phyloP scores from a whole-genome alignment of 2,797 vertebrate genomes.

The Orientallactaga sibirica region DNA sequence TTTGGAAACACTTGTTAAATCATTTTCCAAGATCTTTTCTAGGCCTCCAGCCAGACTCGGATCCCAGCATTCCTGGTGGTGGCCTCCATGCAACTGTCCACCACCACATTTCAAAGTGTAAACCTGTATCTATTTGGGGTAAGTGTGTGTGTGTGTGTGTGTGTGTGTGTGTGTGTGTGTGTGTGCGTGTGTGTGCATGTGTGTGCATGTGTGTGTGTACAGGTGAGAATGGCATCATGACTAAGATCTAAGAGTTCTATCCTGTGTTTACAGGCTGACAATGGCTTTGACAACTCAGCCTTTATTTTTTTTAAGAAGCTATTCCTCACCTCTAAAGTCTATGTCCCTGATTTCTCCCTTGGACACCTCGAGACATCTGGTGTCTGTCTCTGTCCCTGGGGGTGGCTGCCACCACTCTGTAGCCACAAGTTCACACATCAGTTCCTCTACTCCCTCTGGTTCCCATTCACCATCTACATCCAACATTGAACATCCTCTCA shows the following conservation, averaged over 20 bases:
- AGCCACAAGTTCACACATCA: not conserved
- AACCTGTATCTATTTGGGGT: not conserved
- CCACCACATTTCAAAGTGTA: not conserved
- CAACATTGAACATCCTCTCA: not conserved
- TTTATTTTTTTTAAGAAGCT: not conserved
- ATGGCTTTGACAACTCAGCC: not conserved
- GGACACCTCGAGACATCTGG: not conserved
- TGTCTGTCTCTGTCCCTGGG: not conserved
- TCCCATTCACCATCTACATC: not conserved
- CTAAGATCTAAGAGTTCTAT: not conserved
- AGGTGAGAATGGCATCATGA: not conserved
- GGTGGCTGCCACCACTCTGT: not conserved
- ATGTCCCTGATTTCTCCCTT: not conserved
- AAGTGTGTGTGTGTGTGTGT: too few species aligned
- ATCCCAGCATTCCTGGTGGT: not conserved
- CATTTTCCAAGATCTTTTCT: not conserved
- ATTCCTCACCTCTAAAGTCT: not conserved
- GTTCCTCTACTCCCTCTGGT: not conserved
- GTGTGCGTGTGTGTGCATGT: too few species aligned
- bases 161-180: fast-evolving
- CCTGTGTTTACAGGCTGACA: not conserved
- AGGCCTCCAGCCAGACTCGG: not conserved
- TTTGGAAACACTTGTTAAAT: not conserved
- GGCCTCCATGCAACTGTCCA: not conserved
- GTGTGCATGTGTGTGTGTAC: too few species aligned